These are phyloP conservation scores for Rhinoderma darwinii DNA, from an alignment of 2,113 vertebrate genomes.

Conservation along the genomic window DNA sequence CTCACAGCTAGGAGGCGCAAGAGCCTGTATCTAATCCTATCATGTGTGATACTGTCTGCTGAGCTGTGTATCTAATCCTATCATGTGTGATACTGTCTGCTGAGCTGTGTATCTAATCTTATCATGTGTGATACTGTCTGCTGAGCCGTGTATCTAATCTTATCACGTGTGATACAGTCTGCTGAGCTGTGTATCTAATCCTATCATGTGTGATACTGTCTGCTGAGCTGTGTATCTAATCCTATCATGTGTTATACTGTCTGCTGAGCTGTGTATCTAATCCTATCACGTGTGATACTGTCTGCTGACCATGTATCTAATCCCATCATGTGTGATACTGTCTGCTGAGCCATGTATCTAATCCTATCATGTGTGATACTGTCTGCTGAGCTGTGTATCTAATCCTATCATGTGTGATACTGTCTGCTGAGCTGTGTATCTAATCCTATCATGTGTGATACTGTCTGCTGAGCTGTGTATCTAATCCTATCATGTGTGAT, in stretches of 20 bases:
- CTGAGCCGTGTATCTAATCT: not conserved
- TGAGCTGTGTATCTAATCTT: not conserved
- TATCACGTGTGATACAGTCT: not conserved
- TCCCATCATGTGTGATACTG: not conserved
- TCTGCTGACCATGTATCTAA: too few relatives aligned
- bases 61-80: not conserved
- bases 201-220: not conserved
- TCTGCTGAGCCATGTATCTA: not conserved
- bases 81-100: not conserved
- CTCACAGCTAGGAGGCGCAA: not conserved
- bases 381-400: conserved; percentile 4
- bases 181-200: not conserved
- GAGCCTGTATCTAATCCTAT: not conserved
- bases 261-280: too few relatives aligned
- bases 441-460: too few relatives aligned
- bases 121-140: not conserved
- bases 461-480: too few relatives aligned
- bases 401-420: not conserved
- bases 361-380: not conserved
- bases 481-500: too few relatives aligned
- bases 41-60: not conserved
- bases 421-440: not conserved
- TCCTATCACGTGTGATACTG: too few relatives aligned
- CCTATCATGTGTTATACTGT: too few relatives aligned
- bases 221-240: too few relatives aligned